phyloP scores from a whole-genome alignment of 1,140 invertebrate species.

The Plectrocnemia conspersa region DNA sequence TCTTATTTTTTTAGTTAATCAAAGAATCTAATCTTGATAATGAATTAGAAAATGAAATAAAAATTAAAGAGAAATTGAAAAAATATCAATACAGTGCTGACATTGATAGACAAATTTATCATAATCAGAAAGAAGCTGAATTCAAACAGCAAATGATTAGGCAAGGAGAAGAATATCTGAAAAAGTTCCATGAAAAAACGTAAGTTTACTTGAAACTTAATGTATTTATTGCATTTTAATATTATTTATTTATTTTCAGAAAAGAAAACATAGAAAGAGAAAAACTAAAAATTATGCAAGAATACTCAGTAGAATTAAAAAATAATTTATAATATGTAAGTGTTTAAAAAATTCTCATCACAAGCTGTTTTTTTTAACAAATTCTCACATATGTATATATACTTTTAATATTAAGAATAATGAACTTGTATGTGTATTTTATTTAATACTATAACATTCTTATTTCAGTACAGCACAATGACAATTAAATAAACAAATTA shows the following conservation, averaged over 20 bases:
- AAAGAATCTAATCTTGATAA: slow-evolving; percentile 6
- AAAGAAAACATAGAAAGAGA: slow-evolving; percentile 15
- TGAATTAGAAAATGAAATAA: slow-evolving; percentile 10
- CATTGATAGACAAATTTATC: slow-evolving; percentile 19
- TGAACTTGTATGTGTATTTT: no score
- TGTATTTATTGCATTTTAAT: slow-evolving; percentile 11
- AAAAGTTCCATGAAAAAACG: slow-evolving; percentile 23
- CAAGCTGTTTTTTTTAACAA: no score
- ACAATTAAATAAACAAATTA: no score
- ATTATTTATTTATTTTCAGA: slow-evolving; percentile 17
- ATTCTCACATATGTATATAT: no score
- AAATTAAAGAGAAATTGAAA: slow-evolving; percentile 1
- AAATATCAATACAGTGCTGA: slow-evolving; percentile 17
- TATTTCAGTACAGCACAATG: no score
- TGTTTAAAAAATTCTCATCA: no score
- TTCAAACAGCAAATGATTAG: slow-evolving; percentile 9
- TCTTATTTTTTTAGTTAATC: slow-evolving; percentile 6
- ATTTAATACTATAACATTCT: no score
- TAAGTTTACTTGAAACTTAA: slow-evolving; percentile 10
- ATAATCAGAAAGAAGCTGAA: slow-evolving; percentile 9
- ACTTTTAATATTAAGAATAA: no score
- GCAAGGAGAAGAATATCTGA: slow-evolving; percentile 19
- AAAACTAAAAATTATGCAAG: slow-evolving; percentile 21
- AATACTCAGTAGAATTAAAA: no score
- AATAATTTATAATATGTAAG: no score